These are phyloP conservation scores for Opisthocomus hoazin DNA, from an alignment of 2,113 vertebrate genomes.

Conservation along the genomic window DNA sequence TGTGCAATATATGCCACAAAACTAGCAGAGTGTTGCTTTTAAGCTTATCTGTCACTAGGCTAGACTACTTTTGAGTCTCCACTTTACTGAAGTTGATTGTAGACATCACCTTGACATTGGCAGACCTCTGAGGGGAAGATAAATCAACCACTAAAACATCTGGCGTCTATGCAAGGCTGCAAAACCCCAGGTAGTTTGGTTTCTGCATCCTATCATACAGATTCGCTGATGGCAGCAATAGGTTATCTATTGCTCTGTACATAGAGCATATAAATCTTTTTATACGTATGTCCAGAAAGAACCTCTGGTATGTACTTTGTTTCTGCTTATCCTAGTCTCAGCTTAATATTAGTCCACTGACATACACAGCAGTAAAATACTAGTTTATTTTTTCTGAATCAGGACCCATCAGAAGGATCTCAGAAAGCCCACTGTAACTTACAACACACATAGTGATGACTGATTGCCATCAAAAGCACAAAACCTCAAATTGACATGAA, in stretches of 20 bases:
- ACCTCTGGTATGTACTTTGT: background rate
- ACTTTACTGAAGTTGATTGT: background rate
- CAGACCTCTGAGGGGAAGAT: background rate
- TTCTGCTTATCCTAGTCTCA: background rate
- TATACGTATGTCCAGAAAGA: background rate
- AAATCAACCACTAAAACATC: background rate
- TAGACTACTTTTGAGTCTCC: background rate
- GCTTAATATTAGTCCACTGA: background rate
- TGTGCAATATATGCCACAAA: background rate
- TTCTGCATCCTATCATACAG: background rate
- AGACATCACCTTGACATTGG: background rate
- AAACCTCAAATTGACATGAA: background rate
- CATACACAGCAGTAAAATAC: background rate
- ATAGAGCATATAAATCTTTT: background rate
- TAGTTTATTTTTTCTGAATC: background rate
- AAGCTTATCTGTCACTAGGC: background rate
- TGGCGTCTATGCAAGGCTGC: background rate
- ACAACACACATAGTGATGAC: background rate
- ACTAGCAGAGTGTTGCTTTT: background rate
- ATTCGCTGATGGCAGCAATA: background rate
- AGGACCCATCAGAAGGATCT: background rate
- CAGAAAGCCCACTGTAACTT: background rate
- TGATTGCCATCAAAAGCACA: background rate
- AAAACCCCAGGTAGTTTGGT: background rate
- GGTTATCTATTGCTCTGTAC: background rate